Base-by-base conservation (phyloP, 1,140 invertebrate genomes). In the Spodoptera litura region DNA sequence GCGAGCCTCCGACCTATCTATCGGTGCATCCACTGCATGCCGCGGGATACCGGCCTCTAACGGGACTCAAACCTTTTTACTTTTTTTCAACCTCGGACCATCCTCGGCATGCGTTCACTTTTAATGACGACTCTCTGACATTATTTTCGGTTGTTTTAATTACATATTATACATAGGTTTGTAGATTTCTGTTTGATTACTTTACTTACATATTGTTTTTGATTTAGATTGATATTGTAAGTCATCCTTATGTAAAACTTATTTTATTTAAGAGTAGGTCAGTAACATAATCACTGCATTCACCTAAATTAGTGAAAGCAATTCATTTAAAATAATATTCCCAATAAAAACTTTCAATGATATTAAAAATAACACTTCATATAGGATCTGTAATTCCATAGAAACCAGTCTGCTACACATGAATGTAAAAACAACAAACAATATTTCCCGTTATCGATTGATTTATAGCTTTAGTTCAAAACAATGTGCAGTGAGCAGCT, bases 21-120 rank as follows among this genome's bases (percentile, higher is more conserved):
- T 74, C 44, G 49, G 53, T 76, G 73, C 78, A 75, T 58, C 20
- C 81, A 83, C 84, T 80, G 84, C 87, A 73, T 83, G 86, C 83
- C 86, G 85, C 81, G 88, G 83, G 81, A 84, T 83, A 66, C 88
- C 88, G 89, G 87, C 88, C 87, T 61, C 56, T 93, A 93, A 93
- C 92, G 92, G 92, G 86, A 92, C 87, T 87, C 52, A 71, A 84
- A 81, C 83, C 85, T 90, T 91, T 80, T 88, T 91, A 89, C 89
- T 87, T 90, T 91, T 91, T 90, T 91, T 89, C 85, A 80, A 83
- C 31, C 82, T 85, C 85, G 77, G 82, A 72, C 79, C 83, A 74
- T 78, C 38, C 38, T 44, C 79, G 81, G 86, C 82, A 85, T 88
- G 86, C 90, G 81, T 90, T 91, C 90, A 89, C 90, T 92, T 92